Evolutionary conservation across 2,888 invertebrate genomes (phyloP).

Genomic region (Argyresthia goedartella): DNA sequence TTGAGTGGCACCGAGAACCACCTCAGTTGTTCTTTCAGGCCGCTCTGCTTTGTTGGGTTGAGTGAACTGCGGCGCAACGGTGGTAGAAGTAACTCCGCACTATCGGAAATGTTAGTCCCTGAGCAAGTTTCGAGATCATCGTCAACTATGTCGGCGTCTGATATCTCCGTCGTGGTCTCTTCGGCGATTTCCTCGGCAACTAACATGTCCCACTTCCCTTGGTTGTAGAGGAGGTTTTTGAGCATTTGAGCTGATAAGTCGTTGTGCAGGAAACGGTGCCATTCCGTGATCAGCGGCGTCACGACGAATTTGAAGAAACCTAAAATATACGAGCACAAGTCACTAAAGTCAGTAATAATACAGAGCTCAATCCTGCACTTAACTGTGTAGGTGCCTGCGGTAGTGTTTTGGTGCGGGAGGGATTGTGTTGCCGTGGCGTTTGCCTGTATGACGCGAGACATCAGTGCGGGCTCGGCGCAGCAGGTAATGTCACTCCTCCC

Average conservation of each 20-base stretch:
- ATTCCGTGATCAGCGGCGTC: constrained; percentile 84
- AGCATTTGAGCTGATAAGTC: constrained; percentile 80
- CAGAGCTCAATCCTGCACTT: no score
- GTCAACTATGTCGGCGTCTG: constrained; percentile 66
- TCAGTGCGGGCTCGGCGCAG: no score
- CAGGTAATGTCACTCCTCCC: no score
- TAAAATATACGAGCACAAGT: constrained; percentile 28
- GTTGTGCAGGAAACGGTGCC: constrained; percentile 84
- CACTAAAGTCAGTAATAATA: no score
- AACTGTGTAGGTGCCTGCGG: no score
- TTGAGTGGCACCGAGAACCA: constrained; percentile 57
- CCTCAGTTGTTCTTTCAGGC: constrained; percentile 34
- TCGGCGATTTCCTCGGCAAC: constrained; percentile 72
- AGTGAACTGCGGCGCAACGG: constrained; percentile 41
- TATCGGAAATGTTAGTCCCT: constrained; percentile 36
- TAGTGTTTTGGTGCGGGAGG: no score
- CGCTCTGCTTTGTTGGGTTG: constrained; percentile 24
- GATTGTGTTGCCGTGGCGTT: background rate
- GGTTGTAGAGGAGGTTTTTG: constrained; percentile 75
- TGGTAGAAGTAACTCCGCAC: constrained; percentile 37
- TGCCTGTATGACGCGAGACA: background rate
- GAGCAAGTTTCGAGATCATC: constrained; percentile 36
- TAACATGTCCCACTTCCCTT: constrained; percentile 74
- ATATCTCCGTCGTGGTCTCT: constrained; percentile 73
- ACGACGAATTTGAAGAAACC: constrained; percentile 91